Evolutionary conservation across 2,888 invertebrate genomes (phyloP).

Genomic region (Stenurella melanura): DNA sequence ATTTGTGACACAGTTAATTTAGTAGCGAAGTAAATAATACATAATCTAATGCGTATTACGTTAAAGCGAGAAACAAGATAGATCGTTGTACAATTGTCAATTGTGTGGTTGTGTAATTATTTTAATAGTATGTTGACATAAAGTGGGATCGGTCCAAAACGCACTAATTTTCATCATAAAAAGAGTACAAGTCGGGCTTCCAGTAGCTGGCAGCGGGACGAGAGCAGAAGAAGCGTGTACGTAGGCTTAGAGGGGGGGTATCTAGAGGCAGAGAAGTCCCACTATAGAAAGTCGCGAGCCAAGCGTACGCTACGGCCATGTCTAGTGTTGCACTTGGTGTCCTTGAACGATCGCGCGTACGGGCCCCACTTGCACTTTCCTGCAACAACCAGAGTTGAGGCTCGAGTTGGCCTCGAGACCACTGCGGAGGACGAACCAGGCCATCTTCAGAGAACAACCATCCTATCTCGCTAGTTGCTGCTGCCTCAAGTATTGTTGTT

Average conservation of each 20-base stretch:
- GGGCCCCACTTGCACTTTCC: slow-evolving; percentile 68
- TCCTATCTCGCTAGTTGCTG: slow-evolving; percentile 46
- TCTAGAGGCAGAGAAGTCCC: slow-evolving; percentile 60
- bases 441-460: slow-evolving; percentile 54
- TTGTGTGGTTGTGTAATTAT: slow-evolving; percentile 47
- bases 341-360: slow-evolving; percentile 72
- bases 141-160: slow-evolving; percentile 48
- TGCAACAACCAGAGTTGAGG: slow-evolving; percentile 55
- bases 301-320: slow-evolving; percentile 68
- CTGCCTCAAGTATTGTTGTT: slow-evolving; percentile 44
- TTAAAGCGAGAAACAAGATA: slow-evolving; percentile 45
- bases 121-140: slow-evolving; percentile 53
- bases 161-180: slow-evolving; percentile 44
- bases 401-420: slow-evolving; percentile 52
- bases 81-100: slow-evolving; percentile 21
- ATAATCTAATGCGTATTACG: slow-evolving; percentile 44
- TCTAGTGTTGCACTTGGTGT: slow-evolving; percentile 68
- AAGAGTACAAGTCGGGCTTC: slow-evolving; percentile 43
- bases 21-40: slow-evolving; percentile 50
- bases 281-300: slow-evolving; percentile 68
- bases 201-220: slow-evolving; percentile 41
- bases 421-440: slow-evolving; percentile 46
- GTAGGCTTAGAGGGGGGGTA: slow-evolving; percentile 56
- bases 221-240: slow-evolving; percentile 50
- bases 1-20: slow-evolving; percentile 51